phyloP scores from a whole-genome alignment of 1,140 invertebrate species.

The Drosophila tropicalis region DNA sequence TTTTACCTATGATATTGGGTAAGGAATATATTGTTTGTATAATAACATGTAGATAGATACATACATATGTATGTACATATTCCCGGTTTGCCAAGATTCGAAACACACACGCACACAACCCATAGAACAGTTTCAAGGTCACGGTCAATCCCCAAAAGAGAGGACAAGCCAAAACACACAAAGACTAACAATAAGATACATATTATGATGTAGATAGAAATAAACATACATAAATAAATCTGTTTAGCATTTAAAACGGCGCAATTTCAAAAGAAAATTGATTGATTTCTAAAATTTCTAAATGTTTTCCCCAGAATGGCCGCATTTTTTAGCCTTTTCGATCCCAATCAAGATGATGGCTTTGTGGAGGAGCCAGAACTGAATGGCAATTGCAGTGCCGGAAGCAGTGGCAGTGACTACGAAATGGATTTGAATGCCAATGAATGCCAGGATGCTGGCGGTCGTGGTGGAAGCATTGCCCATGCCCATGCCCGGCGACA shows the following conservation, averaged over 20 bases:
- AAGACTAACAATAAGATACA: constrained; percentile 16
- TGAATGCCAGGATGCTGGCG: constrained; percentile 19
- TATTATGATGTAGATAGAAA: constrained; percentile 23
- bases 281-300: neutral
- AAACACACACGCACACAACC: constrained; percentile 61
- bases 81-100: constrained; percentile 26
- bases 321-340: constrained; percentile 90
- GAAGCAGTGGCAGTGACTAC: constrained; percentile 66
- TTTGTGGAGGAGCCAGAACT: constrained; percentile 73
- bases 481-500: constrained; percentile 78
- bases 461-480: constrained; percentile 13
- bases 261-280: neutral
- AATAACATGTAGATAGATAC: neutral
- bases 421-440: constrained; percentile 69
- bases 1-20: neutral
- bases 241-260: constrained; percentile 1
- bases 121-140: constrained; percentile 68
- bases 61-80: too few relatives aligned
- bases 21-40: neutral
- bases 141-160: constrained; percentile 49
- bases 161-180: constrained; percentile 52
- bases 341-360: constrained; percentile 84
- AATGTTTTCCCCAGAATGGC: constrained; percentile 43
- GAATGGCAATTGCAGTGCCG: constrained; percentile 70
- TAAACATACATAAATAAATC: neutral